Base-by-base conservation (phyloP, 2,888 invertebrate genomes). In the Charanyca ferruginea region DNA sequence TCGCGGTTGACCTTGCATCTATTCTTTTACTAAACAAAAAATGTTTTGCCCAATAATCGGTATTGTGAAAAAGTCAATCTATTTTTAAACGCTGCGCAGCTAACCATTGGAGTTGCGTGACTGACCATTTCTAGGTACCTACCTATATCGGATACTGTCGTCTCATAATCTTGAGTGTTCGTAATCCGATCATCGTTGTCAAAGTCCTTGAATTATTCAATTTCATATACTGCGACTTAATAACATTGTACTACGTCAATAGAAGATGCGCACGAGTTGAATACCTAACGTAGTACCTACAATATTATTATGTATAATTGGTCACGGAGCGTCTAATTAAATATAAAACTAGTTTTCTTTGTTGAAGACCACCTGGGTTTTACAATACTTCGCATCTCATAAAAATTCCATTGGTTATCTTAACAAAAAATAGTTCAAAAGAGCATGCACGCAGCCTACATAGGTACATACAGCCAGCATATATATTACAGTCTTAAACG, bases 61-160 rank as follows among this genome's bases (percentile, higher is more conserved):
- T 73, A 80, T 90, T 89, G 86, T 85, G 88, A 83, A 87, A 85
- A 86, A 74, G 73, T 77, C 71, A 75, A 78, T 76, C 83, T 81
- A 83, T 84, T 87, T 83, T 83, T 80, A 81, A 80, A 79, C 79
- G 70, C 63, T 57, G 72, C 78, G 61, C 66, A 62, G 73, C 67
- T 64, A 81, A 77, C 82, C 82, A 83, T 86, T 85, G 57, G 78
- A 78, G 73, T 84, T 84, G 85, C 82, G 83, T 83, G 81, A 78
- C 73, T 61, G 70, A 69, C 65, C 66, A 59, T 71, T 67, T 65
- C 48, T 57, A 73, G 25, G 48, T 75, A 70, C 62, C 60, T 62
- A 28, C 6, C 28, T 28, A 25, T 25, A 69, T 47, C 58, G n/a
- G 51, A 58, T 52, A 66, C 73, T 75, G 70, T 74, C 64, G 32